Percentiles rank a stretch among this genome's conserved stretches.
phyloP scores from a whole-genome alignment of 37 sponge, comb jelly and placozoan species.

The Haliclona indistincta region DNA sequence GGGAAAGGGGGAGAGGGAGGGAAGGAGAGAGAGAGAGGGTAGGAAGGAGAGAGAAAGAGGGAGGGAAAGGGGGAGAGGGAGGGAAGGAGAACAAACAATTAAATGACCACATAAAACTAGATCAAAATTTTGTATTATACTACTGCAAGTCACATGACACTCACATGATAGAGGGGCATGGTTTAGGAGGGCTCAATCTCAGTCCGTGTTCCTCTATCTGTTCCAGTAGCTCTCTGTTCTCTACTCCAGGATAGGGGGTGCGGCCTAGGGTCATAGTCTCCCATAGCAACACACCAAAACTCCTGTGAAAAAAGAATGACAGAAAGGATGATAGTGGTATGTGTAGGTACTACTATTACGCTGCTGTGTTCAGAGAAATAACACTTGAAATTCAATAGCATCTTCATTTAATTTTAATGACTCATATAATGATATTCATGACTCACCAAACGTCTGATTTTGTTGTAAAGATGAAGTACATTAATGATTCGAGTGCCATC shows the following conservation, averaged over 20 bases:
- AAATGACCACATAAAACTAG: too few relatives aligned
- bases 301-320: slow-evolving; percentile 30
- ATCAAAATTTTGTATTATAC: too few relatives aligned
- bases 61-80: too few relatives aligned
- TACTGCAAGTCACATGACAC: neutral
- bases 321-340: too few relatives aligned
- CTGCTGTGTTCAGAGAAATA: too few relatives aligned
- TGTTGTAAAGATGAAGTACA: slow-evolving; percentile 75
- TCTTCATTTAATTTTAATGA: too few relatives aligned
- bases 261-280: slow-evolving; percentile 89
- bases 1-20: neutral
- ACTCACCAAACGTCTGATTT: slow-evolving; percentile 84
- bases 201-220: slow-evolving; percentile 79
- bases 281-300: slow-evolving; percentile 89
- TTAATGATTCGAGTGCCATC: slow-evolving; percentile 84
- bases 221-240: slow-evolving; percentile 80
- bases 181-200: slow-evolving; percentile 53
- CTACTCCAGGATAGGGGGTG: slow-evolving; percentile 85
- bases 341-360: too few relatives aligned
- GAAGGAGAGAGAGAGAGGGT: neutral
- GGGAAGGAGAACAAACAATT: too few relatives aligned
- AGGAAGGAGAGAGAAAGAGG: neutral
- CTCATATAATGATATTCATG: neutral
- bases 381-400: neutral
- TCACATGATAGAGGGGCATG: slow-evolving; percentile 56